Evolutionary conservation across 2,888 invertebrate species (phyloP).

Genomic region (Lochmaea capreae): DNA sequence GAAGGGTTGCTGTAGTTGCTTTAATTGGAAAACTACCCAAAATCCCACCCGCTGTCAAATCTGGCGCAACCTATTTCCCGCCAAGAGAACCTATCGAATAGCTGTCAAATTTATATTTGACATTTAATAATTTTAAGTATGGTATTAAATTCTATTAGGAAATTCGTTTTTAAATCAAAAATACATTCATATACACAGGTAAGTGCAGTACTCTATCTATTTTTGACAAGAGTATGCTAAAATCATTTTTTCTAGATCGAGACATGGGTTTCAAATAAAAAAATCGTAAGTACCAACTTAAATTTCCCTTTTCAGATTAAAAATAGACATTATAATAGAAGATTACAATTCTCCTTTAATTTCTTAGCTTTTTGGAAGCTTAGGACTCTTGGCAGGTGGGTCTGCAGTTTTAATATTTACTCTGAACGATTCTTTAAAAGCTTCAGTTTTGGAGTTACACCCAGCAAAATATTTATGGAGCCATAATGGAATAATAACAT

Average conservation of each 20-base stretch:
- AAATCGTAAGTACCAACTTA: background rate
- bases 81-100: background rate
- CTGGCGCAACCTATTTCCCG: too few relatives aligned
- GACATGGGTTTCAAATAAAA: background rate
- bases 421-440: slow-evolving; percentile 87
- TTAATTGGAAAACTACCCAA: too few relatives aligned
- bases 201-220: background rate
- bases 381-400: slow-evolving; percentile 84
- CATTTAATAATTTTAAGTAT: background rate
- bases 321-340: background rate
- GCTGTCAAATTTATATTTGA: background rate
- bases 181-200: background rate
- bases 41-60: too few relatives aligned
- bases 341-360: background rate
- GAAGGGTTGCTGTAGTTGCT: too few relatives aligned
- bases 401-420: slow-evolving; percentile 85
- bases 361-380: slow-evolving; percentile 77
- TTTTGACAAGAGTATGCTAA: background rate
- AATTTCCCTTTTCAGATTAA: background rate
- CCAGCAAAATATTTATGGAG: slow-evolving; percentile 87
- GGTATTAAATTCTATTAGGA: background rate
- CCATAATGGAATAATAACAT: slow-evolving; percentile 80
- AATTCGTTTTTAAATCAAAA: background rate
- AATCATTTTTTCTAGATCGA: background rate
- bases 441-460: slow-evolving; percentile 84